phyloP scores from a whole-genome alignment of 2,888 invertebrate species.

The Luffia ferchaultella region DNA sequence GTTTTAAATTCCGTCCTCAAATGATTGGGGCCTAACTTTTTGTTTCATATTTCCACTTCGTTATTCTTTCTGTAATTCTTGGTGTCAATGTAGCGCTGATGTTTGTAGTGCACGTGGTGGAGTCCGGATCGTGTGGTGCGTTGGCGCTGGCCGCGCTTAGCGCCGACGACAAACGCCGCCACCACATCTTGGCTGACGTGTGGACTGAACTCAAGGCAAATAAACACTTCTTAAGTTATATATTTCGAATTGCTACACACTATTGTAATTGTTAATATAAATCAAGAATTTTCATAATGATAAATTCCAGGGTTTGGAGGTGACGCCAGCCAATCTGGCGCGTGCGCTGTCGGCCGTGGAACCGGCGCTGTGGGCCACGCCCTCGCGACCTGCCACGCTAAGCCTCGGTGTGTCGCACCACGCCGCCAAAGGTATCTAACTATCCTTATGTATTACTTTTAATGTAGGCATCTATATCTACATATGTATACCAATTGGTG shows the following conservation, averaged over 20 bases:
- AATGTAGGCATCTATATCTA: too few species aligned
- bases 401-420: slow-evolving; percentile 73
- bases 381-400: slow-evolving; percentile 73
- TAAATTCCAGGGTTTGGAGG: slow-evolving; percentile 59
- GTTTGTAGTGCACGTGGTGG: slow-evolving; percentile 47
- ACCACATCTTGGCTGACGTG: slow-evolving; percentile 69
- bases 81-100: too few species aligned
- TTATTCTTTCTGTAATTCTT: too few species aligned
- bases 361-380: slow-evolving; percentile 72
- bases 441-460: slow-evolving; percentile 13
- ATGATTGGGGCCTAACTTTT: too few species aligned
- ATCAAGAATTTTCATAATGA: background rate
- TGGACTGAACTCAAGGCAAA: slow-evolving; percentile 70
- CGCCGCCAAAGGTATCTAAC: slow-evolving; percentile 30
- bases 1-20: too few species aligned
- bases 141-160: slow-evolving; percentile 61
- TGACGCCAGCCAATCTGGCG: slow-evolving; percentile 68
- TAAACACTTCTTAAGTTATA: background rate
- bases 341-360: slow-evolving; percentile 72
- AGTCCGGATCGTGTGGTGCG: slow-evolving; percentile 56
- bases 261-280: background rate
- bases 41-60: too few species aligned
- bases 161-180: slow-evolving; percentile 70
- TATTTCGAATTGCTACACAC: background rate
- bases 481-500: too few species aligned